A percentile compares a stretch with the other conserved stretches of the same genome.
Evolutionary conservation across 2,888 invertebrate species (phyloP).

Genomic region (Ochropleura plecta): DNA sequence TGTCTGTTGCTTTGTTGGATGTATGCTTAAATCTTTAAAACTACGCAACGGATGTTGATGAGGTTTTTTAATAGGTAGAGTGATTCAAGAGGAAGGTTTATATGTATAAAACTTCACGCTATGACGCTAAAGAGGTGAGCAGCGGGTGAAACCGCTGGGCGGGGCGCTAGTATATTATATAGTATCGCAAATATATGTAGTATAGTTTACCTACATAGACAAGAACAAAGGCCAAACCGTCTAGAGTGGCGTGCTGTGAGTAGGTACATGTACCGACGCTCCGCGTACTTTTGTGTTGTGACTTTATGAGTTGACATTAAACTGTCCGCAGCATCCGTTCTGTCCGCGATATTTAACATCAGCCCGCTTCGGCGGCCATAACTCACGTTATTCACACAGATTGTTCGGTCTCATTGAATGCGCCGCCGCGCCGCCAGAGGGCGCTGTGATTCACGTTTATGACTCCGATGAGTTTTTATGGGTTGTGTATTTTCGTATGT

Average conservation of each 20-base stretch:
- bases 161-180: no score
- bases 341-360: conserved; percentile 32
- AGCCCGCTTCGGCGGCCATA: neutral
- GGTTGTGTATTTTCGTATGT: conserved; percentile 24
- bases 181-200: neutral
- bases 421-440: conserved; percentile 35
- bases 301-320: conserved; percentile 1
- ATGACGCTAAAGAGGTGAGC: no score
- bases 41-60: no score
- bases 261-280: neutral
- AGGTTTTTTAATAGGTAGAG: no score
- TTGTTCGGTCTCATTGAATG: conserved; percentile 33
- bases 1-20: no score
- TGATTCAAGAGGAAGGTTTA: no score
- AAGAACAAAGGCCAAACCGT: neutral
- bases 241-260: neutral
- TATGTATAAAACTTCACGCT: no score
- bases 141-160: no score
- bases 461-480: conserved; percentile 31
- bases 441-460: conserved; percentile 40
- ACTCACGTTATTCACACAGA: conserved; percentile 35
- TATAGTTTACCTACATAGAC: no score
- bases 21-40: no score
- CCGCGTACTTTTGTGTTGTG: neutral
- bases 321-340: conserved; percentile 9